Evolutionary conservation across 2,888 invertebrate species (phyloP).

Genomic region (Morinoia aosen): DNA sequence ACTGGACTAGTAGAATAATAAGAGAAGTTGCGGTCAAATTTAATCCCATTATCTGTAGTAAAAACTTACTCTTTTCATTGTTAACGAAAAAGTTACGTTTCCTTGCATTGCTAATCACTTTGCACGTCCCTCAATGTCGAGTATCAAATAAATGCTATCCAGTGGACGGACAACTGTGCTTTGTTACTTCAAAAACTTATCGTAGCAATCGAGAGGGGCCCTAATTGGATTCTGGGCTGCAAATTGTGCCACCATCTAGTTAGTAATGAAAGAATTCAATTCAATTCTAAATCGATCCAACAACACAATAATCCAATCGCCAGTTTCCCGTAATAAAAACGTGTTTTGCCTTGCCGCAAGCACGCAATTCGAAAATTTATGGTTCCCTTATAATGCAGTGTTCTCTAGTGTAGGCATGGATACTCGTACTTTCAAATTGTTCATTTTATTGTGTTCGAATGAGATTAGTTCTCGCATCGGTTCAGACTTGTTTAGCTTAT

Average conservation of each 20-base stretch:
- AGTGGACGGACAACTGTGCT: not conserved
- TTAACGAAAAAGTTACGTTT: not conserved
- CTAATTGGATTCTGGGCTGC: conserved; percentile 12
- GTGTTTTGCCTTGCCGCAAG: not conserved
- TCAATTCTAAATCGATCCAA: not conserved
- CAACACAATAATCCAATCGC: not conserved
- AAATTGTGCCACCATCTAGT: not conserved
- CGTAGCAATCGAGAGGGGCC: not conserved
- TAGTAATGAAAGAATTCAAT: not conserved
- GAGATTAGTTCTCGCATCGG: not conserved
- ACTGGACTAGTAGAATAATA: too few species aligned
- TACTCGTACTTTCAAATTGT: not conserved
- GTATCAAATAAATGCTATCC: not conserved
- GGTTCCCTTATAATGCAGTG: not conserved
- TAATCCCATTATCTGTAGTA: too few species aligned
- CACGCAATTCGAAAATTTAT: not conserved
- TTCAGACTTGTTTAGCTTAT: not conserved
- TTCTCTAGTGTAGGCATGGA: not conserved
- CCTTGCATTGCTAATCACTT: not conserved
- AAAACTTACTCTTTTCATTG: not conserved
- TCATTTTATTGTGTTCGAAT: not conserved
- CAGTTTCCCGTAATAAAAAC: not conserved
- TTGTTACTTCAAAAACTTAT: not conserved
- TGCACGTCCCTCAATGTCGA: not conserved
- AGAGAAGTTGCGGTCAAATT: too few species aligned